phyloP scores from a whole-genome alignment of 2,113 vertebrate genomes.

The Takifugu flavidus region DNA sequence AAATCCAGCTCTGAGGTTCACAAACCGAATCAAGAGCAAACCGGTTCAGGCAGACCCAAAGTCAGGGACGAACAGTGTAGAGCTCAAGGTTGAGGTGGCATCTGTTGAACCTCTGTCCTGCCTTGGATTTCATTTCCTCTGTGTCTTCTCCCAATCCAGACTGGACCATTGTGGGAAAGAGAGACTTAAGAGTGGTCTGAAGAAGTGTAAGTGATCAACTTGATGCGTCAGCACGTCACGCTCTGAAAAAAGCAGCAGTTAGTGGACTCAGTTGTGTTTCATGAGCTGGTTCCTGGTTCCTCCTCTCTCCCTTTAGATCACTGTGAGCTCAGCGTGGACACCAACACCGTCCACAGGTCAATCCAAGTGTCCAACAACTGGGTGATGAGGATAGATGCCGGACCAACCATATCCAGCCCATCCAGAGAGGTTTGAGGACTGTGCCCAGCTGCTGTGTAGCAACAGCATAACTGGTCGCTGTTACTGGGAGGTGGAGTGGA shows the following conservation, averaged over 20 bases:
- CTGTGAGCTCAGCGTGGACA: conserved; percentile 15
- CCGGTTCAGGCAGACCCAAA: too few relatives aligned
- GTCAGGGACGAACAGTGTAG: too few relatives aligned
- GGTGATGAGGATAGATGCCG: neutral
- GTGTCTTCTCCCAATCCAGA: conserved; percentile 3
- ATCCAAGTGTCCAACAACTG: conserved; percentile 2
- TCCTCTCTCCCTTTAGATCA: conserved; percentile 2
- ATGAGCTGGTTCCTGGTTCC: neutral
- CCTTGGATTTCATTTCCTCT: neutral
- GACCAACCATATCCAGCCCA: conserved; percentile 1
- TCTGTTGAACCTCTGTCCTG: too few relatives aligned
- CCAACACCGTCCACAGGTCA: neutral
- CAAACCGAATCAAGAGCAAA: too few relatives aligned
- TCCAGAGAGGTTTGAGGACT: neutral
- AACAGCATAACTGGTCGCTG: neutral
- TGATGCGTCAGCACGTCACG: too few relatives aligned
- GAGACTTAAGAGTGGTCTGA: conserved; percentile 3
- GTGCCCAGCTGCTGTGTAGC: neutral
- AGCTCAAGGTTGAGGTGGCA: too few relatives aligned
- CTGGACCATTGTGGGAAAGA: conserved; percentile 8
- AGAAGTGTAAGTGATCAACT: conserved; percentile 5
- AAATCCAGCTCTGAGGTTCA: too few relatives aligned
- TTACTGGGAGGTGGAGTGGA: conserved; percentile 19
- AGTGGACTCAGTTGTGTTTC: neutral
- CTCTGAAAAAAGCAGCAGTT: too few relatives aligned